Conservation (phyloP, 64 coral and sea anemone species). For the Astreopora myriophthalma region DNA sequence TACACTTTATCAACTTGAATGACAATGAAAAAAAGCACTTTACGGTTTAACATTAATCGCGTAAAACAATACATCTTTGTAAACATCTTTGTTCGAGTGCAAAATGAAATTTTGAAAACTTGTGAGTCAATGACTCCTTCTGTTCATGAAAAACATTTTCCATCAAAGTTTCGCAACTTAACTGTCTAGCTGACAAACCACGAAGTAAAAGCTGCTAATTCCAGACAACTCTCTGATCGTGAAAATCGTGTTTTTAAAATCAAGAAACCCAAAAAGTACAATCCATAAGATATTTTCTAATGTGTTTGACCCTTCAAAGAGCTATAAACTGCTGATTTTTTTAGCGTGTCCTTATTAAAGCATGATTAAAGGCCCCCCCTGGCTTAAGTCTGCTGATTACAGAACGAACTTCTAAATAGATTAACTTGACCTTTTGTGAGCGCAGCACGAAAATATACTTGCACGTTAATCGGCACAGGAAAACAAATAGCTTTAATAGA, state of each 20-base stretch:
- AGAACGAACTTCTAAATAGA: not conserved
- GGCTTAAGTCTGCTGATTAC: too few relatives aligned
- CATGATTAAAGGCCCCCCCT: too few relatives aligned
- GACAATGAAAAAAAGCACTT: not conserved
- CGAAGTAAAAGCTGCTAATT: not conserved
- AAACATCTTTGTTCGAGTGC: not conserved
- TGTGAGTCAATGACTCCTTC: not conserved
- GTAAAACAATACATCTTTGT: constrained; percentile 10
- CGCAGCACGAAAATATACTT: too few relatives aligned
- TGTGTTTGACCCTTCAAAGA: not conserved
- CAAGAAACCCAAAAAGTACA: not conserved
- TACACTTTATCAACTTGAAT: not conserved
- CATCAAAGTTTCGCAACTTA: not conserved
- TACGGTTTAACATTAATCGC: not conserved
- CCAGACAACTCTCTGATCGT: not conserved
- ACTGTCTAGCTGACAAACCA: too few relatives aligned
- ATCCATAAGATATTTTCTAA: not conserved
- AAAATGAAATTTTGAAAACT: not conserved
- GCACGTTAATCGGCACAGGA: too few relatives aligned
- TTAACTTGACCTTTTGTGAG: not conserved
- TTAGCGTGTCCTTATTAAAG: too few relatives aligned
- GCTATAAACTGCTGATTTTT: not conserved
- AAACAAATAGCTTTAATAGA: too few relatives aligned
- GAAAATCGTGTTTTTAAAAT: too few relatives aligned
- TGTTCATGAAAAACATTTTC: not conserved